Conservation (phyloP, 2,113 vertebrate species). For the Hypocryptadius cinnamomeus region DNA sequence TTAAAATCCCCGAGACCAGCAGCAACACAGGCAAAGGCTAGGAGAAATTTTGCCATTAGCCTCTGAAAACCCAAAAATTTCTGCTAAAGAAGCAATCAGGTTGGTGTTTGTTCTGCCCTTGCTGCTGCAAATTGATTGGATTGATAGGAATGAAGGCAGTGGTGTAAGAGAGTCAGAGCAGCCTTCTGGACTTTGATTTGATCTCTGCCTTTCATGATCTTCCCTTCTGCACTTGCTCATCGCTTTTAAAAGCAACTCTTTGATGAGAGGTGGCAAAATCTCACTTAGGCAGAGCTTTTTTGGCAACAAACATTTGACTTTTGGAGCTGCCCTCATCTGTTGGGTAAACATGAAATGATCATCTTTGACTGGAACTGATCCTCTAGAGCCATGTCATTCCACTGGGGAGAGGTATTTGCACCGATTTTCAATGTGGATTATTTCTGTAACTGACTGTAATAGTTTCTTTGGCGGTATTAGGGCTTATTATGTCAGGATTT, state of each 20-base stretch:
- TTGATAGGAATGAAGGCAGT: neutral
- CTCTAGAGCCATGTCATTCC: constrained; percentile 14
- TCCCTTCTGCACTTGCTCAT: neutral
- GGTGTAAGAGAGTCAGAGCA: neutral
- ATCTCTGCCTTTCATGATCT: neutral
- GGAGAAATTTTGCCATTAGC: neutral
- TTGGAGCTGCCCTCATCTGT: constrained; percentile 18
- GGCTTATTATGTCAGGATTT: constrained; percentile 61
- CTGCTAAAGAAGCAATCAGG: neutral
- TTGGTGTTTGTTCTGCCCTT: neutral
- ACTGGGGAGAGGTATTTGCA: constrained; percentile 24
- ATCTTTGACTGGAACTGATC: constrained; percentile 37
- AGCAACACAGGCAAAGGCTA: neutral
- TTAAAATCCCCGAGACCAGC: neutral
- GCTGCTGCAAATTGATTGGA: neutral
- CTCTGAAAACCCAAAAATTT: neutral
- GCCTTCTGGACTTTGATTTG: neutral
- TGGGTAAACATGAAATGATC: neutral
- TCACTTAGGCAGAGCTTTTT: neutral
- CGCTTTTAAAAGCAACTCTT: neutral
- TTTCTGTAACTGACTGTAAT: constrained; percentile 48
- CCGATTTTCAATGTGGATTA: constrained; percentile 29
- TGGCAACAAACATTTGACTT: neutral
- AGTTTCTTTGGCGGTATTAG: constrained; percentile 47
- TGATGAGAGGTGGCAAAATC: neutral